These are phyloP conservation scores for Agapornis canus DNA, from an alignment of 2,797 vertebrate genomes.

Conservation along the genomic window DNA sequence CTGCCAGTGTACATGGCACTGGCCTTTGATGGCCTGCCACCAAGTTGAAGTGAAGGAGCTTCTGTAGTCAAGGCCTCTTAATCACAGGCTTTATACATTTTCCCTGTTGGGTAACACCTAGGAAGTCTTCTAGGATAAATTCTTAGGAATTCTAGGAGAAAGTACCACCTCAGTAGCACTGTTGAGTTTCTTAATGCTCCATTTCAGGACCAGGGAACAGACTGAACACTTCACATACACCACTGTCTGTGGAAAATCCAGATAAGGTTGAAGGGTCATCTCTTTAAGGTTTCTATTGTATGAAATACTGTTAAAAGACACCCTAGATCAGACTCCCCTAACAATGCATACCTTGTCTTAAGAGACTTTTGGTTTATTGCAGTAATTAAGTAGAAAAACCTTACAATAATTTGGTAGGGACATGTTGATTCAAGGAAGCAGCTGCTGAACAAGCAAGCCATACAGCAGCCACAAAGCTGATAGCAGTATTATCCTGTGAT, in stretches of 20 bases:
- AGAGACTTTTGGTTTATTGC: not conserved
- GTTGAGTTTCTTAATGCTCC: not conserved
- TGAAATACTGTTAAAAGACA: not conserved
- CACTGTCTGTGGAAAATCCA: not conserved
- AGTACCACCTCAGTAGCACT: rapidly evolving
- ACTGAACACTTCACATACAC: not conserved
- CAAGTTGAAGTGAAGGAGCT: not conserved
- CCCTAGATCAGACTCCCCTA: not conserved
- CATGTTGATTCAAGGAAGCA: conserved; percentile 24
- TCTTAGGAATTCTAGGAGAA: not conserved
- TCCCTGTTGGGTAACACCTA: not conserved
- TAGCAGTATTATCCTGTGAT: conserved; percentile 10
- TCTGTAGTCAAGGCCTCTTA: not conserved
- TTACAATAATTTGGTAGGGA: not conserved
- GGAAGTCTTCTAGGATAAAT: not conserved
- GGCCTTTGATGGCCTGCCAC: not conserved
- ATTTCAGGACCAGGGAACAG: not conserved
- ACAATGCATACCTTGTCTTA: not conserved
- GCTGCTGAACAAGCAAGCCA: not conserved
- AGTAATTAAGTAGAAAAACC: not conserved
- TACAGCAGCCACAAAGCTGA: not conserved
- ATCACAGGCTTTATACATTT: not conserved
- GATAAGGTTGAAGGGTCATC: not conserved
- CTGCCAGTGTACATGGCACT: not conserved
- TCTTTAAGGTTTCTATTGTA: not conserved